phyloP scores from a whole-genome alignment of 2,888 invertebrate species.

The Tachina grossa region DNA sequence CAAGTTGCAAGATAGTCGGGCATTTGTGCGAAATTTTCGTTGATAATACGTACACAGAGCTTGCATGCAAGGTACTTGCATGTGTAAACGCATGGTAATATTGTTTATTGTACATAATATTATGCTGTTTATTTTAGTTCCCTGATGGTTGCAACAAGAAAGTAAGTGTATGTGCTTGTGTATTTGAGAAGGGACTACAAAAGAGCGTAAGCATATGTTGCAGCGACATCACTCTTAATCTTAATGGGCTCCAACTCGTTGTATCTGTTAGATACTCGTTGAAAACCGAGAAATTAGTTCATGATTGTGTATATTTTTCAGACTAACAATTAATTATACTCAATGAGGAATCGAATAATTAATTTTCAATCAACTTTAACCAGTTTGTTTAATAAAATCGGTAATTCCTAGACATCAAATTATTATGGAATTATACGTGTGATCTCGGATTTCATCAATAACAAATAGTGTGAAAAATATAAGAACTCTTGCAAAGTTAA shows the following conservation, averaged over 20 bases:
- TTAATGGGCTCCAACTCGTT: constrained; percentile 30
- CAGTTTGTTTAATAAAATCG: neutral
- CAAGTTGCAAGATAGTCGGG: no score
- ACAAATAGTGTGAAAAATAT: constrained; percentile 26
- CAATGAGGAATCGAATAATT: constrained; percentile 33
- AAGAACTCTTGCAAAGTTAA: constrained; percentile 62
- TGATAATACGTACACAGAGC: no score
- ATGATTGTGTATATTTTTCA: constrained; percentile 74
- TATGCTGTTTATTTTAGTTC: no score
- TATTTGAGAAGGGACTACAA: no score
- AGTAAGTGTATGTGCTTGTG: no score
- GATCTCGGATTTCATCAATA: constrained; percentile 49
- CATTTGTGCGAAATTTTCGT: no score
- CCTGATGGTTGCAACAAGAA: no score
- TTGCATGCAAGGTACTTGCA: no score
- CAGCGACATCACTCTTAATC: no score
- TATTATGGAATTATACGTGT: constrained; percentile 34
- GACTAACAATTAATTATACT: constrained; percentile 58
- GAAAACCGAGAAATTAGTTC: constrained; percentile 70
- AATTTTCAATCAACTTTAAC: constrained; percentile 20
- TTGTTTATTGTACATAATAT: no score
- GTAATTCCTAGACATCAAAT: neutral
- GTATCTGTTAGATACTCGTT: constrained; percentile 67
- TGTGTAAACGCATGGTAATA: no score
- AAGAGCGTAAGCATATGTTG: no score